Evolutionary conservation across 2,113 vertebrate genomes (phyloP).

Genomic region (Phodopus roborovskii): DNA sequence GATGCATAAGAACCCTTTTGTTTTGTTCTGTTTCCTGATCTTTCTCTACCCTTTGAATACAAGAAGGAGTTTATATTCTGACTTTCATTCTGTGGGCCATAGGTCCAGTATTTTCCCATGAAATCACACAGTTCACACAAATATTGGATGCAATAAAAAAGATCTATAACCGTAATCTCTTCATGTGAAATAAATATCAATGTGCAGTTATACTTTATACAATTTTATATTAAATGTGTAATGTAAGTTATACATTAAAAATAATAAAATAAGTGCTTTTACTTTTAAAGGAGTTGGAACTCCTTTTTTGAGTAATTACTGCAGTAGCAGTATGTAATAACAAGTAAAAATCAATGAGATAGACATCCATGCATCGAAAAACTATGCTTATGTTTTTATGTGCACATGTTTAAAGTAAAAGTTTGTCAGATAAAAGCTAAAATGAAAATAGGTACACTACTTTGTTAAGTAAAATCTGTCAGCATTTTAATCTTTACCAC

Average conservation of each 20-base stretch:
- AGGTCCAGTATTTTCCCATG: conserved; percentile 26
- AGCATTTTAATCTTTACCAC: not conserved
- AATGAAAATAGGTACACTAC: not conserved
- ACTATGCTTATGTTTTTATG: not conserved
- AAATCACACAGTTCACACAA: not conserved
- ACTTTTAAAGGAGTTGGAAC: not conserved
- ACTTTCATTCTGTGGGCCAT: not conserved
- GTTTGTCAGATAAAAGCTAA: not conserved
- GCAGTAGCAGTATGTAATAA: not conserved
- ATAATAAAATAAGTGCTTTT: not conserved
- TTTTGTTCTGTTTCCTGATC: not conserved
- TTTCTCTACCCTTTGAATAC: conserved; percentile 14
- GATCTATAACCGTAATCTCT: not conserved
- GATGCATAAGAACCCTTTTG: not conserved
- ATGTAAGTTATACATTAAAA: not conserved
- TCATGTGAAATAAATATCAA: conserved; percentile 18
- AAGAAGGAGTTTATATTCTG: conserved; percentile 34
- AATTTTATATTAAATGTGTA: conserved; percentile 11
- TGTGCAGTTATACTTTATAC: not conserved
- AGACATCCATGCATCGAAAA: not conserved
- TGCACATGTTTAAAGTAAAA: not conserved
- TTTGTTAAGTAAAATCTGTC: not conserved
- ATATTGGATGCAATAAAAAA: conserved; percentile 17
- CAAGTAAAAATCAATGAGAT: not conserved
- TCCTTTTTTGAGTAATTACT: not conserved